Base-by-base conservation (phyloP, 2,888 invertebrate species). In the Dendrolimus pini region DNA sequence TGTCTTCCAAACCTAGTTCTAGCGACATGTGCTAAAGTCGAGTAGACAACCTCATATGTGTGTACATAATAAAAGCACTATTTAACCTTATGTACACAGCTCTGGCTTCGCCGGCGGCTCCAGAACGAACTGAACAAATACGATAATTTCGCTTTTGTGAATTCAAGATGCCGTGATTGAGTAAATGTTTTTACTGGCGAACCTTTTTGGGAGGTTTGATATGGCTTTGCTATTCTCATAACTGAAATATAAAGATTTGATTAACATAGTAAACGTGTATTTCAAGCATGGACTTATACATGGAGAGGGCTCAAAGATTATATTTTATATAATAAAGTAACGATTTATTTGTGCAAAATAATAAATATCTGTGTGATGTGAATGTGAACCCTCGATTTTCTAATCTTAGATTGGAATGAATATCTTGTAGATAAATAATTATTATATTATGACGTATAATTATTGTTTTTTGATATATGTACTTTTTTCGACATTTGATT, bases 21-120 rank as follows among this genome's bases (percentile, higher is more conserved):
- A 30, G 30, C 30, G 30, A 30, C 30, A 30, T 30, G 6, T 30
- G 30, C 30, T 30, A 30, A 30, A 30, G 3, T 30, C 30, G 30
- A 30, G 30, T 30, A 30, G 6, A 6, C 30, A 30, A 30, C 6
- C 30, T 30, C 30, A 2, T 2, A 18, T 18, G 18, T 57, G 75
- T 76, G 77, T 80, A 76, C 75, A 74, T 76, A 76, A 65, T 47
- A 47, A 47, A 78, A 78, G 72, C 71, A 78, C 75, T 79, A 78
- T 80, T 80, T 77, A 78, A 78, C 78, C 77, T 70, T 47, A 9
- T 12, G 47, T 47, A 47, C 12, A 47, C 9, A 47, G 9, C 69
- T 62, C 62, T 63, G 62, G 62, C 63, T 62, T 64, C 67, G 47
- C 47, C 47, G 47, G 47, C 47, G 12, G 47, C 47, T 12, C 30